Evolutionary conservation across 1,140 invertebrate genomes (phyloP), one percentile per base, ranked within the genome.

Genomic region (Sitodiplosis mosellana): DNA sequence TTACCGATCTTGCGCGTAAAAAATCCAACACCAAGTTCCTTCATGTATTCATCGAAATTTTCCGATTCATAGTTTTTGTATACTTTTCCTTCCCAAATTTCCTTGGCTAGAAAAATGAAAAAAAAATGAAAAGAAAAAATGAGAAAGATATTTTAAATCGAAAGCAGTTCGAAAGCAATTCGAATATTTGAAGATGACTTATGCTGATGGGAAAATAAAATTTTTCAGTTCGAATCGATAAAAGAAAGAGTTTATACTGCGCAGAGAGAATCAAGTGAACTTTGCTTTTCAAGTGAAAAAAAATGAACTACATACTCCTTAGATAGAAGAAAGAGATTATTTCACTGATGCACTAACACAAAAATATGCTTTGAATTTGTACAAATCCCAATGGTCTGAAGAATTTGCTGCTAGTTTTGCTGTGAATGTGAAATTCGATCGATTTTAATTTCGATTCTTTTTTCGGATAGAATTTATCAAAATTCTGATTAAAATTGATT

Each of bases 1-100:
- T 75, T 77, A 20, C 79, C 85, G 49, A 85, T 73, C 65, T 85
- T 87, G 22, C 72, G 75, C 59, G 69, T 75, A 50, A 87, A 68
- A 34, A 85, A 56, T 14, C 78, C 76, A 11, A 91, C 83, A 49
- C 83, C 83, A 46, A 86, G 58, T 44, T 77, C 77, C 68, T 86
- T 85, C 80, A 89, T 81, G 63, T 81, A 87, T 45, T 85, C 82
- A 55, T 88, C 84, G 55, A 88, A 89, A 50, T 86, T 83, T 33
- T 87, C 81, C 53, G 78, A 81, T 49, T 68, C 71, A 20, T 70
- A 64, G 52, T 87, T 68, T 60, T 83, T 83, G 70, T 77, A 87
- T 55, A 78, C 80, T 60, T 82, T 84, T 44, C 71, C 70, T 50
- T 81, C 57, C 53, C 69, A 67, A 21, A 59, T 56, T 40, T 40